phyloP scores from a whole-genome alignment of 1,140 invertebrate species.

The Drosophila bocki region DNA sequence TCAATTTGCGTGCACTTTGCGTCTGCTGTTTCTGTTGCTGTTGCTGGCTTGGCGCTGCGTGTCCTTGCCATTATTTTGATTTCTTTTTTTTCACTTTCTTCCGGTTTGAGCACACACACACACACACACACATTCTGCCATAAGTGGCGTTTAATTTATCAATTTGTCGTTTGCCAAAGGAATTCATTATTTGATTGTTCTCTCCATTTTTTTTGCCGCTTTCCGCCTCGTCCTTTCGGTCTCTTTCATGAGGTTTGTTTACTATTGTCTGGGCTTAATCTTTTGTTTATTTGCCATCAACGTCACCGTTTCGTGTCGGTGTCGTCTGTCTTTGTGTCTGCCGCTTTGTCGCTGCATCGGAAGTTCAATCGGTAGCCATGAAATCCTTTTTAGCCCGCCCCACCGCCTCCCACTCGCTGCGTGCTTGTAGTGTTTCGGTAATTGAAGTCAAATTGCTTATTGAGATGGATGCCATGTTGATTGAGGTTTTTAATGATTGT shows the following conservation, averaged over 20 bases:
- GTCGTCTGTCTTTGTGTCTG: conserved; percentile 9
- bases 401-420: background rate
- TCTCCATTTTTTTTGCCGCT: conserved; percentile 11
- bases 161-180: conserved; percentile 80
- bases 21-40: conserved; percentile 29
- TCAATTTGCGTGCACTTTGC: conserved; percentile 79
- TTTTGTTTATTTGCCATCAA: conserved; percentile 75
- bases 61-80: conserved; percentile 74
- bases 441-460: conserved; percentile 58
- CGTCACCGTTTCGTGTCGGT: conserved; percentile 34
- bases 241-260: conserved; percentile 41
- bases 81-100: conserved; percentile 65
- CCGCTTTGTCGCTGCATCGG: conserved; percentile 41
- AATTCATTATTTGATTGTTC: conserved; percentile 75
- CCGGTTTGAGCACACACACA: conserved; percentile 10
- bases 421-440: conserved; percentile 30
- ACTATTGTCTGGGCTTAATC: conserved; percentile 65
- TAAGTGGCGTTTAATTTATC: conserved; percentile 84
- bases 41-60: conserved; percentile 53
- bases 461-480: conserved; percentile 20
- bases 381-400: conserved; percentile 10
- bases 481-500: conserved; percentile 12
- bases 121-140: conserved; percentile 16
- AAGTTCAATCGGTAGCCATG: conserved; percentile 55
- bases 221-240: conserved; percentile 1